Conservation (phyloP, 2,888 invertebrate species). For the Hirudinaria manillensis region DNA sequence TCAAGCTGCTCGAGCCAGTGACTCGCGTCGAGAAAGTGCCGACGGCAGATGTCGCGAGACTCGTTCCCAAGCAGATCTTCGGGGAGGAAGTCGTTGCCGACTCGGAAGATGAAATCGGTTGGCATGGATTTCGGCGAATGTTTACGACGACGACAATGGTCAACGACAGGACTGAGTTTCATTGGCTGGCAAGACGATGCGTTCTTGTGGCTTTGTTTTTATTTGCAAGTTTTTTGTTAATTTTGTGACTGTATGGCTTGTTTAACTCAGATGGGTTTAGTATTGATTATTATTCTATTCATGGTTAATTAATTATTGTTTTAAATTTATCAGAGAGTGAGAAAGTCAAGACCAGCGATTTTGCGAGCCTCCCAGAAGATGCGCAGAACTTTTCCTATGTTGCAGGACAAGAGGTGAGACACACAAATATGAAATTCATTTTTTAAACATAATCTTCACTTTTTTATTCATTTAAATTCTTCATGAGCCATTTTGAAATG, state of each 20-base stretch:
- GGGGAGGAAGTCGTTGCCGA: neutral
- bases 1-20: neutral
- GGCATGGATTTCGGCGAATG: neutral
- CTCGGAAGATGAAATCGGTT: slow-evolving; percentile 30
- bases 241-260: no score
- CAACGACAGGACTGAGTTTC: no score
- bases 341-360: neutral
- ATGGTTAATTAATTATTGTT: no score
- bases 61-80: neutral
- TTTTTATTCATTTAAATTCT: no score
- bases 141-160: no score
- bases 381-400: neutral
- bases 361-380: slow-evolving; percentile 1
- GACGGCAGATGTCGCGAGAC: neutral
- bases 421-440: no score
- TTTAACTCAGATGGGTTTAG: no score
- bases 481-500: no score
- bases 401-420: no score
- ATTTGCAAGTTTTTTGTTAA: neutral
- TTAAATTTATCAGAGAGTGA: slow-evolving; percentile 2
- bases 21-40: neutral
- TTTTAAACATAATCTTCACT: no score
- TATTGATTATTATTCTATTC: no score
- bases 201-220: neutral
- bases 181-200: no score